Base-by-base conservation (phyloP, 1,140 invertebrate genomes). In the Caligus rogercresseyi region DNA sequence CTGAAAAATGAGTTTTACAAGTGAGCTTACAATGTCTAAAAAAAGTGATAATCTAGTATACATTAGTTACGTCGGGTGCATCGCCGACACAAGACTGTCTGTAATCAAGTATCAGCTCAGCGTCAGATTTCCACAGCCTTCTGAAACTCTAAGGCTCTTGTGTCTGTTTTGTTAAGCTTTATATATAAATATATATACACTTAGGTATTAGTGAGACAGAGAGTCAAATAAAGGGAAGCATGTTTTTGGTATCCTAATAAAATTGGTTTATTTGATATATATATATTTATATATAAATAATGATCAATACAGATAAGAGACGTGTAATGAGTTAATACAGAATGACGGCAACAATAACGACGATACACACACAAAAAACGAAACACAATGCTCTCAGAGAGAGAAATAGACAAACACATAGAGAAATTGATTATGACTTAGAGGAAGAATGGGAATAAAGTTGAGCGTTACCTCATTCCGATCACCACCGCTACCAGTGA, bases 261-360 rank as follows among this genome's bases (percentile, higher is more conserved):
- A 43, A n/a, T 43, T 43, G 7, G n/a, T 43, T 43, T 11, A 43
- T 43, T 43, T 43, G 7, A 43, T 43, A 43, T 43, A 43, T 43
- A 43, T 43, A 43, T 43, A 43, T 43, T 43, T n/a, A 43, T 43
- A 43, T 43, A 43, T 43, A 43, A 43, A 43, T 43, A 43, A 43
- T 7, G n/a, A 43, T 43, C 31, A 43, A 43, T 43, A 43, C 31
- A 43, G n/a, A 43, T 11, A 43, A 43, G n/a, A n/a, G n/a, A n/a
- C n/a, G n/a, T n/a, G n/a, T n/a, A n/a, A n/a, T n/a, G n/a, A n/a
- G n/a, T n/a, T n/a, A 43, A 43, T 11, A 43, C 7, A 43, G n/a
- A 43, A 43, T 43, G n/a, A 43, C 31, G n/a, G n/a, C 31, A 43
- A 11, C 7, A 43, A 11, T 43, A 43, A 43, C n/a, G n/a, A n/a